Conservation (phyloP, 2,113 vertebrate genomes). For the Struthidea cinerea region DNA sequence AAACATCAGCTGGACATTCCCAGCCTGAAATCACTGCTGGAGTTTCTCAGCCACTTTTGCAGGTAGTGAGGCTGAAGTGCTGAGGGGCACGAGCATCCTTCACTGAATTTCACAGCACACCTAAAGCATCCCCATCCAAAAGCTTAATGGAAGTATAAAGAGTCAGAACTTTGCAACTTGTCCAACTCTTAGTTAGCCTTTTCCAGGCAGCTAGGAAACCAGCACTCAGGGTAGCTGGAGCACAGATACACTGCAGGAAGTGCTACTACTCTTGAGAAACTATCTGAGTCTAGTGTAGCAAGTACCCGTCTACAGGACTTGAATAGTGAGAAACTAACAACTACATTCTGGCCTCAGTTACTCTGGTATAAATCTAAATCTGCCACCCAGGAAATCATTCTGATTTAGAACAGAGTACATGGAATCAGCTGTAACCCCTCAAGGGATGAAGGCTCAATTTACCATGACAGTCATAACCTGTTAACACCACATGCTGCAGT, state of each 20-base stretch:
- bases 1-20: background rate
- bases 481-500: background rate
- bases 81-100: fast-evolving
- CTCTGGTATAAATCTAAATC: background rate
- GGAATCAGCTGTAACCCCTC: background rate
- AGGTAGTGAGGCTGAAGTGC: background rate
- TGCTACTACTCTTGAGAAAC: background rate
- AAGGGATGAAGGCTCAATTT: background rate
- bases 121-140: background rate
- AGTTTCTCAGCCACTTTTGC: background rate
- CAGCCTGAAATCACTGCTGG: background rate
- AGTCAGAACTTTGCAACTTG: background rate
- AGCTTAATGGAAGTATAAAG: background rate
- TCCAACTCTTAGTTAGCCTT: background rate
- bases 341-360: background rate
- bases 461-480: background rate
- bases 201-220: background rate
- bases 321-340: background rate
- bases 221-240: background rate
- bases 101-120: background rate
- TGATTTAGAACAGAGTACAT: background rate
- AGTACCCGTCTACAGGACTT: background rate
- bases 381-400: background rate
- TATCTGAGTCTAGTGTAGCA: background rate
- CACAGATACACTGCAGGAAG: background rate